Base-by-base conservation (phyloP, 2,113 vertebrate genomes). In the Hippocampus guttulatus region DNA sequence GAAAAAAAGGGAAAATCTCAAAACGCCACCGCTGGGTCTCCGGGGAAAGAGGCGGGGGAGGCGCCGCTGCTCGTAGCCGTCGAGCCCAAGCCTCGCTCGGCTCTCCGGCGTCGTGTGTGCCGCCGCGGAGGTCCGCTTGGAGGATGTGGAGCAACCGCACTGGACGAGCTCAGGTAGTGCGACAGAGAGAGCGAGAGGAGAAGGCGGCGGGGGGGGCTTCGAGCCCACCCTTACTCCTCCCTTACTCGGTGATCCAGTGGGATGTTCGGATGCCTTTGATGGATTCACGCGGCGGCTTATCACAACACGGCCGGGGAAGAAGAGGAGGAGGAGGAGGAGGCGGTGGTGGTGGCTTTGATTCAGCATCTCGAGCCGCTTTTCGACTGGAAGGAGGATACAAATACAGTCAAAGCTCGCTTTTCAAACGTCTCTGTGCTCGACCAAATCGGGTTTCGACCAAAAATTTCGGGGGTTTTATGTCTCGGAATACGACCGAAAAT, bases 201-300 rank as follows among this genome's bases (percentile, higher is more conserved):
- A 21, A 11, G 49, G 25, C 18, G 15, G 51, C 1, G 64, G 30
- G 25, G 9, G 41, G 20, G 38, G 41, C 2, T 16, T 47, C 23
- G 47, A 25, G 16, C 15, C 41, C 40, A 65, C 41, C 43, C 64
- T 68, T 67, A 68, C 58, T 54, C 73, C 55, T 78, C 77, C 77
- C 73, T 68, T 67, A 84, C 82, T 78, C 72, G 41, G 67, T 79
- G 78, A 86, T 76, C 79, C 76, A 74, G 87, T 80, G 81, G 85
- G 88, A 67, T 87, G 89, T 69, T 77, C 86, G 68, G 78, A 67
- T 80, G 80, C 78, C 74, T 65, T 80, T 87, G 83, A 90, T 84
- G 81, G 87, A 88, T 85, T 71, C 80, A 75, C 82, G 75, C 75
- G 55, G 64, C 76, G 75, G 85, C 80, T 88, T 89, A 89, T 89